Percentiles rank a stretch among this genome's conserved stretches.
phyloP scores from a whole-genome alignment of 2,113 vertebrate genomes.

The Epinephelus cyanopodus region DNA sequence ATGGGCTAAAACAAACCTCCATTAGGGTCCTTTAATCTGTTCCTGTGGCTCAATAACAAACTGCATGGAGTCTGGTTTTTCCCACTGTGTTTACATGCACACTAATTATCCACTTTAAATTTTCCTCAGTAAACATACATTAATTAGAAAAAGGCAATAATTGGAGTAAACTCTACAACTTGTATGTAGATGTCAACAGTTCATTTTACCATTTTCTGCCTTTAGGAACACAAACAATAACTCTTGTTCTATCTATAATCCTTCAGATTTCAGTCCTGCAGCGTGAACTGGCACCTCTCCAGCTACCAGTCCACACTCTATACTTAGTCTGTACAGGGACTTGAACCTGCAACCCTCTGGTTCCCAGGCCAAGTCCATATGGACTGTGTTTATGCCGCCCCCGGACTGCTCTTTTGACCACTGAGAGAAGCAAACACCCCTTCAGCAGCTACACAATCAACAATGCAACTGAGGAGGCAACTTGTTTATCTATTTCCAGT shows the following conservation, averaged over 20 bases:
- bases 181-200: not conserved
- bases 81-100: not conserved
- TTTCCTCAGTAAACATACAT: not conserved
- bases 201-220: not conserved
- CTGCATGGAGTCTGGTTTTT: not conserved
- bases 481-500: not conserved
- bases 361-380: no score
- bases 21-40: slow-evolving; percentile 16
- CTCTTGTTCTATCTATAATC: not conserved
- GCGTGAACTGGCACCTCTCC: no score
- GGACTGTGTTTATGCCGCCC: no score
- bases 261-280: not conserved
- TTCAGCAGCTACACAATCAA: not conserved
- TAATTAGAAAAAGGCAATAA: not conserved
- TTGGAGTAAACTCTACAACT: not conserved
- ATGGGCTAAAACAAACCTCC: slow-evolving; percentile 8
- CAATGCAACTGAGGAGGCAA: not conserved
- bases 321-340: no score
- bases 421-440: not conserved
- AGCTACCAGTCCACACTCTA: no score
- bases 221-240: not conserved
- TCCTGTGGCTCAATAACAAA: not conserved
- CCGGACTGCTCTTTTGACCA: not conserved
- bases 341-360: no score
- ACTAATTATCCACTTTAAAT: not conserved